These are phyloP conservation scores for Alosa alosa DNA, from an alignment of 2,113 vertebrate genomes.

Conservation along the genomic window DNA sequence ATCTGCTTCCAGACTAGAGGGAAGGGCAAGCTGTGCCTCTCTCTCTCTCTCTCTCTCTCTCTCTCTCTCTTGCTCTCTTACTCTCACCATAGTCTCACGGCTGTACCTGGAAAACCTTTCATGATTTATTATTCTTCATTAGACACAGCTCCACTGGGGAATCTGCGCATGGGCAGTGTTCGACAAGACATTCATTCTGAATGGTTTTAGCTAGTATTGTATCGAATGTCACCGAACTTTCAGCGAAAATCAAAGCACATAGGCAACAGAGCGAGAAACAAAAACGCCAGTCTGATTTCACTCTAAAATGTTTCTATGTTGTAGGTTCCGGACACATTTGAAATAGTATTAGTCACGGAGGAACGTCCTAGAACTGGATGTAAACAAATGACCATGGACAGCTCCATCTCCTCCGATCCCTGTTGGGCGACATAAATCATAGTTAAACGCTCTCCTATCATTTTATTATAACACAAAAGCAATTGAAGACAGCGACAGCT, in stretches of 20 bases:
- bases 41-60: slow-evolving; percentile 56
- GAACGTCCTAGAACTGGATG: slow-evolving; percentile 22
- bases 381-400: slow-evolving; percentile 56
- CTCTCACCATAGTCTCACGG: slow-evolving; percentile 46
- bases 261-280: neutral
- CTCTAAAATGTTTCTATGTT: neutral
- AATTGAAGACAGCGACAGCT: slow-evolving; percentile 81
- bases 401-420: slow-evolving; percentile 75
- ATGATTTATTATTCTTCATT: slow-evolving; percentile 83
- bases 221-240: slow-evolving; percentile 45
- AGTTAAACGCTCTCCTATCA: slow-evolving; percentile 85
- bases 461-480: slow-evolving; percentile 77
- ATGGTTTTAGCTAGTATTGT: slow-evolving; percentile 58
- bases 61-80: slow-evolving; percentile 28
- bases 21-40: slow-evolving; percentile 65
- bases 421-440: slow-evolving; percentile 81
- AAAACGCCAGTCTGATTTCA: neutral
- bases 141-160: slow-evolving; percentile 72
- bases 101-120: slow-evolving; percentile 73
- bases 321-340: neutral
- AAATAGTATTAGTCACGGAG: neutral
- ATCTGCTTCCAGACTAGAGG: slow-evolving; percentile 69
- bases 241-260: slow-evolving; percentile 19
- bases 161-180: slow-evolving; percentile 75
- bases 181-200: slow-evolving; percentile 69